Evolutionary conservation across 2,888 invertebrate genomes (phyloP).

Genomic region (Stegophylla sp.): DNA sequence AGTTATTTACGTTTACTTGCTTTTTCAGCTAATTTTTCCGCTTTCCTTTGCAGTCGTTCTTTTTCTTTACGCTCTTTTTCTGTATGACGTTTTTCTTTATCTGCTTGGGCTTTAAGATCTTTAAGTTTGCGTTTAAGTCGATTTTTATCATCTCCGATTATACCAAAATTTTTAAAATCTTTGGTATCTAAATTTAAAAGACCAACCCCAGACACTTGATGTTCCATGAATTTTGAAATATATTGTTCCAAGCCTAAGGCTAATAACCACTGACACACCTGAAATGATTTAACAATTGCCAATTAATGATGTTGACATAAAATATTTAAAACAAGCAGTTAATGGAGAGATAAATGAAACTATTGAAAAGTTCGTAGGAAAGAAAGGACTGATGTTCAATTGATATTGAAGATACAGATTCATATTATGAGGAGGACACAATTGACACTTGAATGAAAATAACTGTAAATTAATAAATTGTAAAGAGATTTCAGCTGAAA

Average conservation of each 20-base stretch:
- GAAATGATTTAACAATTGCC: constrained; percentile 60
- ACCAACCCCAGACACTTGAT: constrained; percentile 86
- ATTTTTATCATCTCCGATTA: constrained; percentile 76
- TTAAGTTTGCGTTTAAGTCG: constrained; percentile 85
- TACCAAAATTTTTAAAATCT: constrained; percentile 77
- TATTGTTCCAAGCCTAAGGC: constrained; percentile 82
- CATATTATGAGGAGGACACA: no score
- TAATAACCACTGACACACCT: constrained; percentile 94
- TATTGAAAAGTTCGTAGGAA: no score
- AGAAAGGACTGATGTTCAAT: no score
- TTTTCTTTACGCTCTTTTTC: constrained; percentile 85
- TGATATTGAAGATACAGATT: no score
- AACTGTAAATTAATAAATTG: no score
- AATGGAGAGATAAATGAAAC: no score
- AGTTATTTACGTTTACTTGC: constrained; percentile 72
- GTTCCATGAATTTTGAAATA: constrained; percentile 84
- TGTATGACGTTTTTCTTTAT: constrained; percentile 75
- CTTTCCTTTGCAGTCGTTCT: constrained; percentile 84
- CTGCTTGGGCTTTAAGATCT: constrained; percentile 78
- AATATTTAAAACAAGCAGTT: no score
- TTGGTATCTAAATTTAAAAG: constrained; percentile 87
- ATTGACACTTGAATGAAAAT: no score
- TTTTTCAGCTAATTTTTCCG: constrained; percentile 79
- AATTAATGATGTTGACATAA: not conserved
- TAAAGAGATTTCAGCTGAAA: no score